These are phyloP conservation scores for Heterotilapia buettikoferi DNA, from an alignment of 2,113 vertebrate species.

Conservation along the genomic window DNA sequence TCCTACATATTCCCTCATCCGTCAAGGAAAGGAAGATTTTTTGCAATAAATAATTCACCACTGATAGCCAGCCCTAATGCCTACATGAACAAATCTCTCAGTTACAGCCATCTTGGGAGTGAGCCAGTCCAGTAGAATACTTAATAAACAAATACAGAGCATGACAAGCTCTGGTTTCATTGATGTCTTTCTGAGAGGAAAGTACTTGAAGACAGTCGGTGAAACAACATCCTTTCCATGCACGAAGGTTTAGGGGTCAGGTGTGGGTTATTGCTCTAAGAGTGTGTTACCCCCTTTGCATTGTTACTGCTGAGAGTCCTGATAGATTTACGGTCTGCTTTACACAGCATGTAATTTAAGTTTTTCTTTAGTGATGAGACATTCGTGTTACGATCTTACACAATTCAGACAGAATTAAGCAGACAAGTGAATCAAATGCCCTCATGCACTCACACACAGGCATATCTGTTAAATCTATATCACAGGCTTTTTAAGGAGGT, in stretches of 20 bases:
- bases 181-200: constrained; percentile 50
- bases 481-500: not conserved
- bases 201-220: constrained; percentile 48
- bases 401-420: not conserved
- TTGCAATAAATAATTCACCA: constrained; percentile 73
- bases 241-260: constrained; percentile 55
- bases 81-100: constrained; percentile 71
- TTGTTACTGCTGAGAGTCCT: not conserved
- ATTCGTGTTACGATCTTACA: not conserved
- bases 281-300: not conserved
- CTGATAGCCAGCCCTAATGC: constrained; percentile 67
- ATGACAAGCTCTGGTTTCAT: constrained; percentile 66
- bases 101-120: constrained; percentile 71
- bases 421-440: not conserved
- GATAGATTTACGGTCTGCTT: constrained; percentile 43
- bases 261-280: constrained; percentile 42
- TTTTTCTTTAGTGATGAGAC: not conserved
- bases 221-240: constrained; percentile 60
- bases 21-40: constrained; percentile 52
- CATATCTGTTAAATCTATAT: not conserved
- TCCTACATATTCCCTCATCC: constrained; percentile 49
- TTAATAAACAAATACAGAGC: constrained; percentile 71
- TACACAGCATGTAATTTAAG: not conserved
- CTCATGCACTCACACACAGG: not conserved
- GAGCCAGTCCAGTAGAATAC: constrained; percentile 65